Conservation (phyloP, 2,797 vertebrate genomes). For the Alcedo quadribrachys region DNA sequence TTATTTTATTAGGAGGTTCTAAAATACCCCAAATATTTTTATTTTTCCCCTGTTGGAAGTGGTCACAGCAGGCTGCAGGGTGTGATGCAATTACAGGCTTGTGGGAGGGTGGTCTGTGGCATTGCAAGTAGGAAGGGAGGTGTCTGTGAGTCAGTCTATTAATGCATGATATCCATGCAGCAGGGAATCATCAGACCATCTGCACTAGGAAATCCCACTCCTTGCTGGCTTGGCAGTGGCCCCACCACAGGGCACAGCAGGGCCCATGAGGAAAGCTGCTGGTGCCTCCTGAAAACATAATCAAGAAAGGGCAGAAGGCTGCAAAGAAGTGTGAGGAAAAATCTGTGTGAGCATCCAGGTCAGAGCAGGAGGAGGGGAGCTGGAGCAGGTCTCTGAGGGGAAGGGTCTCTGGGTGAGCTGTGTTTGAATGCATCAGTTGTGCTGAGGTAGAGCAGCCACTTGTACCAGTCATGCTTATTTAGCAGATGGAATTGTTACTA, state of each 20-base stretch:
- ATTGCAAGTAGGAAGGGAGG: neutral
- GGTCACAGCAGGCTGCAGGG: neutral
- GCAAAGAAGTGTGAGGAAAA: neutral
- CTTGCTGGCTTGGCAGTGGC: neutral
- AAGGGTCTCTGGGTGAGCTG: neutral
- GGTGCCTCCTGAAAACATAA: rapidly evolving
- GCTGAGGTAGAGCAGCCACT: neutral
- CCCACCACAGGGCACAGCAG: neutral
- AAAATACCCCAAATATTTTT: neutral
- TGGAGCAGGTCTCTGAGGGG: neutral
- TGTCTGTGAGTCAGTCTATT: slow-evolving; percentile 39
- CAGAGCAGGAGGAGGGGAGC: neutral
- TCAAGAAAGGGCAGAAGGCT: neutral
- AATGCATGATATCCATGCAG: neutral
- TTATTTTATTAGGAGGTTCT: neutral
- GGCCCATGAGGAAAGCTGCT: neutral
- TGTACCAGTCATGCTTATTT: neutral
- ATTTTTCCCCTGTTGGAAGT: neutral
- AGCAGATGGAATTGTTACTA: neutral
- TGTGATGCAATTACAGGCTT: neutral
- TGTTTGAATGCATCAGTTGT: neutral
- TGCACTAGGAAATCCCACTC: neutral
- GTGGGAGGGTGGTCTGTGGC: neutral
- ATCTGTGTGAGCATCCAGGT: neutral
- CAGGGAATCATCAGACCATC: slow-evolving; percentile 28